A percentile compares a stretch with the other conserved stretches of the same genome.
These are phyloP conservation scores for Chelmon rostratus DNA, from an alignment of 2,797 vertebrate genomes.

Conservation along the genomic window DNA sequence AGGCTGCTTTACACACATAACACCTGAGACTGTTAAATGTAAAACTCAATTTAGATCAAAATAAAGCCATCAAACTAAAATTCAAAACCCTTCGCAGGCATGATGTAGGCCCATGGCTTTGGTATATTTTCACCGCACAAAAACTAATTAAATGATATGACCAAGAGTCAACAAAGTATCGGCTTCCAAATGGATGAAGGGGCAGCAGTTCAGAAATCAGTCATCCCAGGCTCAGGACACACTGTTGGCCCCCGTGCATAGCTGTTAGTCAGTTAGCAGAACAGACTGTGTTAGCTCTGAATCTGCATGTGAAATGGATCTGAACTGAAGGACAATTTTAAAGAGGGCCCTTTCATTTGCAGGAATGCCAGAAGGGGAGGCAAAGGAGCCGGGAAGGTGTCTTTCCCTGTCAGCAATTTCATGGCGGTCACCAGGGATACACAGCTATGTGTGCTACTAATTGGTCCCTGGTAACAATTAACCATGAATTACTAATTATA, in stretches of 20 bases:
- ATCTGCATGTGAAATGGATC: not conserved
- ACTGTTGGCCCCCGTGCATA: too few species aligned
- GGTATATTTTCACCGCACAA: not conserved
- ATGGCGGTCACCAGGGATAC: slow-evolving; percentile 33
- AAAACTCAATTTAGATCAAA: not conserved
- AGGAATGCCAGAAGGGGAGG: slow-evolving; percentile 2
- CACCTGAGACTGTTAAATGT: not conserved
- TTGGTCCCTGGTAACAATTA: slow-evolving; percentile 23
- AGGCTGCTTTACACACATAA: not conserved
- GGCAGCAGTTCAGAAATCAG: not conserved
- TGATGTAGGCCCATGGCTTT: not conserved
- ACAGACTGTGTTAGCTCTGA: not conserved
- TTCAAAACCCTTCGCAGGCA: not conserved
- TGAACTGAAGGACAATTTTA: not conserved
- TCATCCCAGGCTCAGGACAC: not conserved
- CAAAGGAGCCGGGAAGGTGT: slow-evolving; percentile 18
- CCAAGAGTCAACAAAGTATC: not conserved
- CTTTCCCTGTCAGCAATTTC: slow-evolving; percentile 38
- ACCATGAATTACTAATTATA: slow-evolving; percentile 20
- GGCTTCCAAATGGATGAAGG: not conserved
- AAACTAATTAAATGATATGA: not conserved
- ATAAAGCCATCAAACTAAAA: not conserved
- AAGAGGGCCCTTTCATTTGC: not conserved
- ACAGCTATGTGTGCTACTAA: slow-evolving; percentile 27
- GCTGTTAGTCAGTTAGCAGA: not conserved